Conservation (phyloP, 2,113 vertebrate species). For the Oncorhynchus kisutch region DNA sequence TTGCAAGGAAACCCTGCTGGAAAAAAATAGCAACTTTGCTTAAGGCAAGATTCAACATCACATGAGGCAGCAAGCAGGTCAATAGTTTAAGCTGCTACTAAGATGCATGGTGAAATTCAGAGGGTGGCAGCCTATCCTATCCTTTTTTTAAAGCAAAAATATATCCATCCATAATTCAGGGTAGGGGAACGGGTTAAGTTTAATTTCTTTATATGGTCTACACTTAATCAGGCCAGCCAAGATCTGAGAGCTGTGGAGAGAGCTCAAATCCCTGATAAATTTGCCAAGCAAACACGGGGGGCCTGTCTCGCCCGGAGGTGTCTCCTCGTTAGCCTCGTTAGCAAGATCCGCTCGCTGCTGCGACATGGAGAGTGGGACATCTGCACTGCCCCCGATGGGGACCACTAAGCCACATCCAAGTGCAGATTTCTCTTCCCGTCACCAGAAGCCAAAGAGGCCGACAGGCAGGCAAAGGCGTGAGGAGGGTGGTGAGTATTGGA, state of each 20-base stretch:
- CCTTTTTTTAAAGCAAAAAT: background rate
- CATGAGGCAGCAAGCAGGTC: conserved; percentile 14
- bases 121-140: background rate
- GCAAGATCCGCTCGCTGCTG: conserved; percentile 30
- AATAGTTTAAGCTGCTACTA: conserved; percentile 5
- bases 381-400: conserved; percentile 34
- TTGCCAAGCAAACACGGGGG: conserved; percentile 48
- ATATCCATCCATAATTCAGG: background rate
- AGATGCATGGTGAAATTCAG: background rate
- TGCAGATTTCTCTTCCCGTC: conserved; percentile 13
- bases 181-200: background rate
- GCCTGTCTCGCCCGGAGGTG: conserved; percentile 37
- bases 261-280: conserved; percentile 47
- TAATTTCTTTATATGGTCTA: conserved; percentile 5
- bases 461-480: conserved; percentile 25
- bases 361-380: conserved; percentile 46
- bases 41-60: background rate
- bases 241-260: background rate
- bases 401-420: conserved; percentile 36
- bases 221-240: conserved; percentile 11
- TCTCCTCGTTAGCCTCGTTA: conserved; percentile 49
- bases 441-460: conserved; percentile 25
- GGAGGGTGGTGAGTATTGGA: conserved; percentile 2
- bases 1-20: background rate
- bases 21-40: background rate